Conservation (phyloP, 2,888 invertebrate genomes). For the Notocelia uddmanniana region DNA sequence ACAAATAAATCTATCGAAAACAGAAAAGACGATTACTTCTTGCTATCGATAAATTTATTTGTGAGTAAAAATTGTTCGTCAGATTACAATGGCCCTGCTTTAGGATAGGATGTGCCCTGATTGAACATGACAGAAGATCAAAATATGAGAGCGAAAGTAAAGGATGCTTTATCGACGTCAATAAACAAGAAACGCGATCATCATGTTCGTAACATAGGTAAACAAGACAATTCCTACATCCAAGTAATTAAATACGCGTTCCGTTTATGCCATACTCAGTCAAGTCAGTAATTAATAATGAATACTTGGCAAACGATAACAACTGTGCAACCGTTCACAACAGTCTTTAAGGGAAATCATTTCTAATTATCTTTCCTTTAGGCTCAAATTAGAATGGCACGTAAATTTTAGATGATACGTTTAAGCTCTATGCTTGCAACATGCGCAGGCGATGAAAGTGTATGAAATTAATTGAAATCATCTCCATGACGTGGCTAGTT, state of each 20-base stretch:
- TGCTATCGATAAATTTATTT: too few relatives aligned
- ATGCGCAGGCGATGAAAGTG: constrained; percentile 38
- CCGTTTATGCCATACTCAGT: constrained; percentile 8
- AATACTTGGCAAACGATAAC: background rate
- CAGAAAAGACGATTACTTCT: too few relatives aligned
- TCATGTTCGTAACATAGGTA: too few relatives aligned
- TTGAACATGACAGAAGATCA: too few relatives aligned
- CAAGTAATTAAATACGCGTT: background rate
- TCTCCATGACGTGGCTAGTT: constrained; percentile 21
- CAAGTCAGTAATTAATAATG: constrained; percentile 6
- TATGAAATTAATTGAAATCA: constrained; percentile 36
- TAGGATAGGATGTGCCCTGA: too few relatives aligned
- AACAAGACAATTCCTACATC: too few relatives aligned
- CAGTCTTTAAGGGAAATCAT: background rate
- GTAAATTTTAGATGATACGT: background rate
- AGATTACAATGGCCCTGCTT: too few relatives aligned
- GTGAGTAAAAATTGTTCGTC: too few relatives aligned
- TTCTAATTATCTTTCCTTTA: background rate
- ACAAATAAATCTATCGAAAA: too few relatives aligned
- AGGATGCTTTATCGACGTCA: too few relatives aligned
- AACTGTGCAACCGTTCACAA: background rate
- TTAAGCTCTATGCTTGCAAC: background rate
- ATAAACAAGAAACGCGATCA: too few relatives aligned
- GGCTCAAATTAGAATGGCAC: background rate
- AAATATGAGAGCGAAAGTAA: too few relatives aligned